Evolutionary conservation across 2,113 vertebrate genomes (phyloP).

Genomic region (Cervus canadensis): DNA sequence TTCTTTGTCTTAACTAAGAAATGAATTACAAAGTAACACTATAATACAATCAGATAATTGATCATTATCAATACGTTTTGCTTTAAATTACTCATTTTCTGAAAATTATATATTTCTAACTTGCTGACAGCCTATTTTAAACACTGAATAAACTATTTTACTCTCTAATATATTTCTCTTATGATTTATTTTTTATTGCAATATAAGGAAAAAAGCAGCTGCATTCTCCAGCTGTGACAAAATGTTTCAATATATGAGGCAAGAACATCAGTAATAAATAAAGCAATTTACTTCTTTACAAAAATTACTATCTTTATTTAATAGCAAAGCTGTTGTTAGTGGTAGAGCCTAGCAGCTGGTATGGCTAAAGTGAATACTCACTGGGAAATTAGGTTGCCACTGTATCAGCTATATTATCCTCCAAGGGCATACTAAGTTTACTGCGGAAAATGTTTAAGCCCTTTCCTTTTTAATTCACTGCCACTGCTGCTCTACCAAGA

Average conservation of each 20-base stretch:
- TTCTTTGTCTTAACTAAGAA: background rate
- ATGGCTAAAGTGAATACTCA: background rate
- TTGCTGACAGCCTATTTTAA: constrained; percentile 39
- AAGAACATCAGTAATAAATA: constrained; percentile 50
- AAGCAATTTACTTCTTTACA: constrained; percentile 31
- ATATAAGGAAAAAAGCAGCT: constrained; percentile 31
- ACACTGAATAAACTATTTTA: constrained; percentile 16
- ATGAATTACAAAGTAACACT: background rate
- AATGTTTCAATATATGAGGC: constrained; percentile 28
- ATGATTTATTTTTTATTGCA: constrained; percentile 31
- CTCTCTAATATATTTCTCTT: background rate
- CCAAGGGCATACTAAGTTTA: background rate
- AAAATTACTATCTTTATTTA: constrained; percentile 41
- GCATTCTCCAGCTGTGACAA: constrained; percentile 50
- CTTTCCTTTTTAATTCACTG: background rate
- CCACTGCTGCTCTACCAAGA: background rate
- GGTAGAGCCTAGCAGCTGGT: background rate
- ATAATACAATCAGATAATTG: background rate
- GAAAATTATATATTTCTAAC: constrained; percentile 7
- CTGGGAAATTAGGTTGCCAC: constrained; percentile 8
- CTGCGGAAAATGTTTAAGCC: background rate
- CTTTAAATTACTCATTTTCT: constrained; percentile 28
- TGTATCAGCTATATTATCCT: background rate
- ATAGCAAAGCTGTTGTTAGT: constrained; percentile 25
- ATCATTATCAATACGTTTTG: background rate